phyloP scores from a whole-genome alignment of 2,113 vertebrate species.

The Eulacestoma nigropectus region DNA sequence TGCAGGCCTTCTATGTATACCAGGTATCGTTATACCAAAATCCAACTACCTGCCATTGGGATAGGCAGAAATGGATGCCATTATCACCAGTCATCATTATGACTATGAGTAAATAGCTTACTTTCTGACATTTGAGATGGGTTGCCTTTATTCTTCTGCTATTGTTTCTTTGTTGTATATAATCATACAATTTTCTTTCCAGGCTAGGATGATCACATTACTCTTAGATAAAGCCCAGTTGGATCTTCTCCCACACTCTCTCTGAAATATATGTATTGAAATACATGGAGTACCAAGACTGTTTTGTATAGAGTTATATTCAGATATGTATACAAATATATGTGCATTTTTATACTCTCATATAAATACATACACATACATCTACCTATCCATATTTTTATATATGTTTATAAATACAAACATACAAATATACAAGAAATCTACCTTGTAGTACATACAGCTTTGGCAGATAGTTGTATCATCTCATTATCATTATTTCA shows the following conservation, averaged over 20 bases:
- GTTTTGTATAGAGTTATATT: background rate
- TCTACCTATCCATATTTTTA: background rate
- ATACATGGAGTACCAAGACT: background rate
- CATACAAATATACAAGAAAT: background rate
- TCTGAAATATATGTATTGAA: background rate
- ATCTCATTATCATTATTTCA: background rate
- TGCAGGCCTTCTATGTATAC: background rate
- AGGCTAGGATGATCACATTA: background rate
- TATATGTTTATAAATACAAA: background rate
- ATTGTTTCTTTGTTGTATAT: background rate
- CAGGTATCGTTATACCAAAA: background rate
- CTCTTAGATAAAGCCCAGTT: background rate
- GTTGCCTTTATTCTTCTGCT: background rate
- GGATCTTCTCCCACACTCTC: background rate
- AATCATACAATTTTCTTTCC: background rate
- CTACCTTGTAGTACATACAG: no score
- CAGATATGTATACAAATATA: background rate
- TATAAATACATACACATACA: background rate
- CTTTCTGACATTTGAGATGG: background rate
- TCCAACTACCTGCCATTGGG: background rate
- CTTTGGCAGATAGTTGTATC: background rate
- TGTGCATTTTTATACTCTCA: background rate
- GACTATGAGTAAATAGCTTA: background rate
- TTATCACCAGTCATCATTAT: background rate
- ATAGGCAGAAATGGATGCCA: background rate